Evolutionary conservation across 2,113 vertebrate genomes (phyloP).

Genomic region (Leucopsar rothschildi): DNA sequence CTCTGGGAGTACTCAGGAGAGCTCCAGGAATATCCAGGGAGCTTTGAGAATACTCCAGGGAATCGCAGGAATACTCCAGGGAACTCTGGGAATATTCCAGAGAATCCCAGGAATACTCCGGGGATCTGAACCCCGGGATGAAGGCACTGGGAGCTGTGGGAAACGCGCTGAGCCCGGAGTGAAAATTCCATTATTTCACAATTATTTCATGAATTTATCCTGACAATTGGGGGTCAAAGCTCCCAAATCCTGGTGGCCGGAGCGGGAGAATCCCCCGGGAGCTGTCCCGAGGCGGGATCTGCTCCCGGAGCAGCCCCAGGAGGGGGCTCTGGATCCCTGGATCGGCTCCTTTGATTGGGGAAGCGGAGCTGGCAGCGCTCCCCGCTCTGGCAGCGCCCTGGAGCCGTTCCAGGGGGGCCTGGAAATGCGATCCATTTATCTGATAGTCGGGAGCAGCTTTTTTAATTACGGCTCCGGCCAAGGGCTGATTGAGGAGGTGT

Average conservation of each 20-base stretch:
- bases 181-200: fast-evolving
- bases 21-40: background rate
- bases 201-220: too few species aligned
- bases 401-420: slow-evolving; percentile 4
- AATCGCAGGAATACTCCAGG: too few species aligned
- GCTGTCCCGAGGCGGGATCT: background rate
- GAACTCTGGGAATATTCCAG: background rate
- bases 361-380: background rate
- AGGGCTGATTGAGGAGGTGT: background rate
- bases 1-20: background rate
- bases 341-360: background rate
- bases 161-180: fast-evolving
- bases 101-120: too few species aligned
- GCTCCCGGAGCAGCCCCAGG: background rate
- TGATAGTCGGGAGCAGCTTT: slow-evolving; percentile 28
- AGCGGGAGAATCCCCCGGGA: fast-evolving
- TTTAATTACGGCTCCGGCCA: slow-evolving; percentile 43
- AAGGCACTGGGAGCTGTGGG: fast-evolving
- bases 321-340: background rate
- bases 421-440: slow-evolving; percentile 37
- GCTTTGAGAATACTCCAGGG: too few species aligned
- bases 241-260: background rate
- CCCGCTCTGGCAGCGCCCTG: background rate
- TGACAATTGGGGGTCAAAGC: fast-evolving
- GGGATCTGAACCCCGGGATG: background rate